Base-by-base conservation (phyloP, 2,113 vertebrate genomes). In the Rhinolophus ferrumequinum region DNA sequence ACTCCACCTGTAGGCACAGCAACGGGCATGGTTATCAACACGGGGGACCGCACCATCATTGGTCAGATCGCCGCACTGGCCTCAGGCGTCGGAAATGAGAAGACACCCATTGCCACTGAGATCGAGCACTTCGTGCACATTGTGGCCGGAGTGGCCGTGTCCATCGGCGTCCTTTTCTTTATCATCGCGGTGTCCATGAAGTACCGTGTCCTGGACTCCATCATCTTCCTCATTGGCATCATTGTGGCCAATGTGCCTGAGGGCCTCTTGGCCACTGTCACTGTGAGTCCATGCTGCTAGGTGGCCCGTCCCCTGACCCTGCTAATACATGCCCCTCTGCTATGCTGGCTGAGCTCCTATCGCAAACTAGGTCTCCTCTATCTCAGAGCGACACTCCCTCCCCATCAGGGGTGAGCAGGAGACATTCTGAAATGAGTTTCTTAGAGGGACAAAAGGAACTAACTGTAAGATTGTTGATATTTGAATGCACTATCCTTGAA, bases 141-240 rank as follows among this genome's bases (percentile, higher is more conserved):
- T 35, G 99, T 99, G 95, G 99, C 98, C 12, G 98, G 98, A 6
- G 98, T 99, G 80, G 99, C 99, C 9, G 1, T 99, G 79, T 98
- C 98, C 85, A 56, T 99, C 0, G 99, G 99, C 2, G 28, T 99
- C 4, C 30, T 99, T 44, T 99, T 99, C 98, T 99, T 99, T 98
- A 98, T 99, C 89, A 99, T 99, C 28, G 98, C 99, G 0, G 89
- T 99, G 13, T 98, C 98, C 16, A 97, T 99, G 98, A 88, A 96
- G 44, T 99, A 99, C 90, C 44, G 87, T 9, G 96, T 98, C 58
- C 97, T 99, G 52, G 98, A 99, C 4, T 98, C 99, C 87, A 97
- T 99, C 98, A 99, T 99, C 97, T 99, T 99, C 83, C 98, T 99
- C 64, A 99, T 99, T 44, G 98, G 99, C 90, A 99, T 99, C 94